Evolutionary conservation across 2,113 vertebrate genomes (phyloP).

Genomic region (Aegotheles bennettii): DNA sequence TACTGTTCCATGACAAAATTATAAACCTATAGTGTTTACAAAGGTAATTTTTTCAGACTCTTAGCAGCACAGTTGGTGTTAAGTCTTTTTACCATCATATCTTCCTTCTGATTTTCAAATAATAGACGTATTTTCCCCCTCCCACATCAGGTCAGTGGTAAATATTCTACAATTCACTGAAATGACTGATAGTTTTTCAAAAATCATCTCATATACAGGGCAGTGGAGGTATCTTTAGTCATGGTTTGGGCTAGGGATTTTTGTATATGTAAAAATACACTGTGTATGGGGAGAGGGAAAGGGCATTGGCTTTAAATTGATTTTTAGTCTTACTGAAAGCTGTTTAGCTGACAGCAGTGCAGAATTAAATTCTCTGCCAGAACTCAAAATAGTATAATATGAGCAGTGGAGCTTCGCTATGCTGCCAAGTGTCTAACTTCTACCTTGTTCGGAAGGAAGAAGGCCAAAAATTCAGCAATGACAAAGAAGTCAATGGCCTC

Average conservation of each 20-base stretch:
- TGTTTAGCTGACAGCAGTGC: neutral
- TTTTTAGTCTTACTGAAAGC: neutral
- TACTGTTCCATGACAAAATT: neutral
- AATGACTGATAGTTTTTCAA: neutral
- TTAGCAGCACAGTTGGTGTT: neutral
- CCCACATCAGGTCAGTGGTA: neutral
- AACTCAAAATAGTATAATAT: neutral
- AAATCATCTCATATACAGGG: neutral
- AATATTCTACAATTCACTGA: neutral
- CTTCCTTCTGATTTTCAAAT: neutral
- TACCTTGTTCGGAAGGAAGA: neutral
- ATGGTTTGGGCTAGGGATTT: neutral
- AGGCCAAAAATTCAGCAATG: slow-evolving; percentile 1
- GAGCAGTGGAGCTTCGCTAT: neutral
- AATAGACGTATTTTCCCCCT: neutral
- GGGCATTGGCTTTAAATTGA: neutral
- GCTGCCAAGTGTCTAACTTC: neutral
- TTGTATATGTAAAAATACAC: neutral
- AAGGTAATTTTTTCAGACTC: neutral
- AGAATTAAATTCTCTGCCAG: neutral
- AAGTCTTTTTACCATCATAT: neutral
- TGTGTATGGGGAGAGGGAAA: neutral
- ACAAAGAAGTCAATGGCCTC: neutral
- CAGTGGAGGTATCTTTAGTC: neutral
- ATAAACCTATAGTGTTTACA: neutral